phyloP scores from a whole-genome alignment of 2,888 invertebrate species.

The Agonopterix alstromeriana region DNA sequence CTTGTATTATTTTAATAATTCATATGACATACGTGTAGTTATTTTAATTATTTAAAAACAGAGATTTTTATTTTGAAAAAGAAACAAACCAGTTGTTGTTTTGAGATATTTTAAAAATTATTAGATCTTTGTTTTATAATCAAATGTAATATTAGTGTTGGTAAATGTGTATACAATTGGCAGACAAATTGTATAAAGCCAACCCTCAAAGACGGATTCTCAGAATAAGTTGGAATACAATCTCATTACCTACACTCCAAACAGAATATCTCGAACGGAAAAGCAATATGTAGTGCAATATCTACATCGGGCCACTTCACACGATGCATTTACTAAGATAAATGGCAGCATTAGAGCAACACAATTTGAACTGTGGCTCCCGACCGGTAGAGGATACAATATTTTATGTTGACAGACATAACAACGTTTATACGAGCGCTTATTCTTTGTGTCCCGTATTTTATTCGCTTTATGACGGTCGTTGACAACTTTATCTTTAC shows the following conservation, averaged over 20 bases:
- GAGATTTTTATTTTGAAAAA: no score
- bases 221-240: no score
- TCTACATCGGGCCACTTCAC: constrained; percentile 58
- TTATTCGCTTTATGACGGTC: constrained; percentile 76
- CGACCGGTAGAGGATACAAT: constrained; percentile 66
- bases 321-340: constrained; percentile 63
- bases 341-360: constrained; percentile 63
- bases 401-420: constrained; percentile 76
- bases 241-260: background rate
- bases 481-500: constrained; percentile 30
- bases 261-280: background rate
- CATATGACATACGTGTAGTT: no score
- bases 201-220: no score
- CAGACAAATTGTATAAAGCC: no score
- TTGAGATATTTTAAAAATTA: no score
- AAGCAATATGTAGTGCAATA: constrained; percentile 5
- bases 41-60: no score
- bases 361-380: constrained; percentile 65
- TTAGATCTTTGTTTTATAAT: no score
- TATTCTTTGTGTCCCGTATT: constrained; percentile 76
- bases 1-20: no score
- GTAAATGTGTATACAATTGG: no score
- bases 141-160: no score
- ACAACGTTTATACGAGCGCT: constrained; percentile 74
- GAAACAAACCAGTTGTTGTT: no score